Evolutionary conservation across 1,140 invertebrate species (phyloP).

Genomic region (Meloidogyne chitwoodi): DNA sequence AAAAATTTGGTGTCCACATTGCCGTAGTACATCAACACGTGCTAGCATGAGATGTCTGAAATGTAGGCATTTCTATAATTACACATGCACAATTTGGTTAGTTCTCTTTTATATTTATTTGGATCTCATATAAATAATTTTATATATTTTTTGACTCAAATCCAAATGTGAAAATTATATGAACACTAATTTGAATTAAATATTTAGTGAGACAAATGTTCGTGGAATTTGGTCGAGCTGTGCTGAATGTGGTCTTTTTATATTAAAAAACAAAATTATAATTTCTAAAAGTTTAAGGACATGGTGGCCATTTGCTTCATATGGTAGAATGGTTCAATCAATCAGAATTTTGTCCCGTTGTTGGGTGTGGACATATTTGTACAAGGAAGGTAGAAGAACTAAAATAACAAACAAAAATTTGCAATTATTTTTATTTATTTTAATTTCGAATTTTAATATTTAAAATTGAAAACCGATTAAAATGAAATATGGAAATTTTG

Average conservation of each 20-base stretch:
- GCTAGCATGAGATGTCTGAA: slow-evolving; percentile 9
- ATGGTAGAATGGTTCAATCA: slow-evolving; percentile 26
- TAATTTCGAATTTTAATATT: not conserved
- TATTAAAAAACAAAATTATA: not conserved
- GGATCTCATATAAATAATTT: too few relatives aligned
- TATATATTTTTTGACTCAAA: too few relatives aligned
- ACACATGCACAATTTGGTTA: slow-evolving; percentile 17
- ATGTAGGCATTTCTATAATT: slow-evolving; percentile 17
- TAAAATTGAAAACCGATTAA: not conserved
- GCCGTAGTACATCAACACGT: slow-evolving; percentile 7
- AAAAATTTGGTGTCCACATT: slow-evolving; percentile 16
- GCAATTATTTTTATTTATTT: not conserved
- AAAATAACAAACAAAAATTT: not conserved
- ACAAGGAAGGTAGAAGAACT: not conserved
- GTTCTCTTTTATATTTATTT: not conserved
- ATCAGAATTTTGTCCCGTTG: slow-evolving; percentile 17
- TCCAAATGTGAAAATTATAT: too few relatives aligned
- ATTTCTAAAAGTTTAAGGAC: not conserved
- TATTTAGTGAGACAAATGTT: slow-evolving; percentile 17
- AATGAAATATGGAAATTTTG: not conserved
- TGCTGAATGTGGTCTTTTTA: not conserved
- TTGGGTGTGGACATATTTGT: slow-evolving; percentile 28
- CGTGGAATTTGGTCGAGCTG: slow-evolving; percentile 19
- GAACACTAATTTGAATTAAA: too few relatives aligned
- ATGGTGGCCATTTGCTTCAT: slow-evolving; percentile 17